These are phyloP conservation scores for Halisarca cf. caerulea DNA, from an alignment of 37 sponge, comb jelly and placozoan species.

Conservation along the genomic window DNA sequence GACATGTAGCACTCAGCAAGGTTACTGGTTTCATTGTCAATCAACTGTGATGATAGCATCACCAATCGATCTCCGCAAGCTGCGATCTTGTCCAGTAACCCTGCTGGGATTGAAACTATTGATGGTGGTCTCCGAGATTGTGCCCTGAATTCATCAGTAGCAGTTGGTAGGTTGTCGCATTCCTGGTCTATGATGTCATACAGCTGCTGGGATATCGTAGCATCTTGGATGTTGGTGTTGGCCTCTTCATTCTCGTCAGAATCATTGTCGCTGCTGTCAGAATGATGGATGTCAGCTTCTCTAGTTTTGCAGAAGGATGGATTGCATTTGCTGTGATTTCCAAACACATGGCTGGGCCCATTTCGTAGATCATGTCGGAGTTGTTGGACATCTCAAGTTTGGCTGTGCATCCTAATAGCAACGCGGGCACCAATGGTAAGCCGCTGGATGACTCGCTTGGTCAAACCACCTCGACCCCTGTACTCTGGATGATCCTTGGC, in stretches of 20 bases:
- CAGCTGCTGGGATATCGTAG: background rate
- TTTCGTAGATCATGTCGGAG: constrained; percentile 9
- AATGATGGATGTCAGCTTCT: background rate
- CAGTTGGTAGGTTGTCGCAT: background rate
- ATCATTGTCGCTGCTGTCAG: background rate
- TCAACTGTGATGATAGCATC: background rate
- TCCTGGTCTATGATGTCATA: background rate
- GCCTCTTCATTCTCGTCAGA: background rate
- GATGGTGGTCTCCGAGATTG: background rate
- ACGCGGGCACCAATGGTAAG: constrained; percentile 6
- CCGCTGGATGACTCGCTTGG: background rate
- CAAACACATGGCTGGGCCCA: background rate
- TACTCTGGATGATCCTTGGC: no score
- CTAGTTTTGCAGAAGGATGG: background rate
- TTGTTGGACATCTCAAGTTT: background rate
- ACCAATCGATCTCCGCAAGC: constrained; percentile 21
- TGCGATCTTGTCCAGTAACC: background rate
- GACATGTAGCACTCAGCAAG: constrained; percentile 35
- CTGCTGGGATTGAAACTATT: background rate
- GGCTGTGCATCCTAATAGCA: background rate
- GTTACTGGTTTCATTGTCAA: constrained; percentile 35
- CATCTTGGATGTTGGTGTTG: background rate
- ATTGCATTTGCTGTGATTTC: constrained; percentile 12
- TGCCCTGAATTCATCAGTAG: background rate
- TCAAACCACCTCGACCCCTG: no score